Conservation (phyloP, 2,113 vertebrate genomes). For the Bombycilla garrulus region DNA sequence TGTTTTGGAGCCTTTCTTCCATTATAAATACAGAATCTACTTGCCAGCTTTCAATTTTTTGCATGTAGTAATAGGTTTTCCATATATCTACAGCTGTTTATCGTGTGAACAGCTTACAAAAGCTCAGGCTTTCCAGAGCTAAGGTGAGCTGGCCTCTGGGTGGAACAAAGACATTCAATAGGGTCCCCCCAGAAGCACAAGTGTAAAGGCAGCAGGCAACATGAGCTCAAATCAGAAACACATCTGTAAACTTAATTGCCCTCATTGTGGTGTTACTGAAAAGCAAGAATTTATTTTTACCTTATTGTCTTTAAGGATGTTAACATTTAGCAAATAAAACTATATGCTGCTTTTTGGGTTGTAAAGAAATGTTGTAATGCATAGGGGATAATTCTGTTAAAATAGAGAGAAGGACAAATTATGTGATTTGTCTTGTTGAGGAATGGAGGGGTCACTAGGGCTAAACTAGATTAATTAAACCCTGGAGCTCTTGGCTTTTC, state of each 20-base stretch:
- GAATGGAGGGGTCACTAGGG: neutral
- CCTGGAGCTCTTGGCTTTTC: neutral
- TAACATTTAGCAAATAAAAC: neutral
- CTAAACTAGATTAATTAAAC: neutral
- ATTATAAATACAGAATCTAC: conserved; percentile 35
- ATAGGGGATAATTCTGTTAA: neutral
- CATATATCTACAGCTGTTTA: conserved; percentile 66
- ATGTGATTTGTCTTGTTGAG: neutral
- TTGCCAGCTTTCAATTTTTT: conserved; percentile 23
- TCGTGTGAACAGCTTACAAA: conserved; percentile 76
- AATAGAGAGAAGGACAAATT: neutral
- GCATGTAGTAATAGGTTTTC: conserved; percentile 62
- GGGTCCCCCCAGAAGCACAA: conserved; percentile 41
- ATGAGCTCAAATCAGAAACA: conserved; percentile 48
- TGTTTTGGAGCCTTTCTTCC: conserved; percentile 41
- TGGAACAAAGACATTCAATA: conserved; percentile 48
- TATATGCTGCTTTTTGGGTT: neutral
- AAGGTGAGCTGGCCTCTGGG: conserved; percentile 70
- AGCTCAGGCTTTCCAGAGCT: conserved; percentile 66
- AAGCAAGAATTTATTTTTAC: neutral
- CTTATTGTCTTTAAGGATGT: neutral
- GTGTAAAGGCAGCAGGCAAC: conserved; percentile 73
- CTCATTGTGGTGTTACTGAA: neutral
- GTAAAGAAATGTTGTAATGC: neutral
- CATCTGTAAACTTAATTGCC: conserved; percentile 23